A percentile compares a stretch with the other conserved stretches of the same genome.
Conservation (phyloP, 1,140 invertebrate genomes). For the Xylocopa sonorina region DNA sequence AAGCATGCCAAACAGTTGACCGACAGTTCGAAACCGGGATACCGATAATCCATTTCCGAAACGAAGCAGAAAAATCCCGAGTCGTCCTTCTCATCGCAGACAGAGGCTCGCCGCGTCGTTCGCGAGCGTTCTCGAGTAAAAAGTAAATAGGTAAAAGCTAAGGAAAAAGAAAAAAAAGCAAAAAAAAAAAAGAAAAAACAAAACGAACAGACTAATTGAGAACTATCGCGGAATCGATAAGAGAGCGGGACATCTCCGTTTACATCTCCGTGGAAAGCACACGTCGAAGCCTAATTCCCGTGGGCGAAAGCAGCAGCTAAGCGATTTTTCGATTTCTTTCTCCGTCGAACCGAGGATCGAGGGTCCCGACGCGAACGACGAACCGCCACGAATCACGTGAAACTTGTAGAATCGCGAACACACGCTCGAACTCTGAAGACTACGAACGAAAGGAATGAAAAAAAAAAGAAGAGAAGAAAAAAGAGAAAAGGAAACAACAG, state of each 20-base stretch:
- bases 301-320: not conserved
- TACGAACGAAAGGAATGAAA: no score
- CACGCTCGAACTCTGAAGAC: conserved; percentile 25
- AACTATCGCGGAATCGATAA: no score
- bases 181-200: not conserved
- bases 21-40: conserved; percentile 9
- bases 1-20: conserved; percentile 41
- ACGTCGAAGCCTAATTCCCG: conserved; percentile 12
- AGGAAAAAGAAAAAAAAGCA: not conserved
- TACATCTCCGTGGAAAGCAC: conserved; percentile 1
- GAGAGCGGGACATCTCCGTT: conserved; percentile 16
- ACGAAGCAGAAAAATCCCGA: conserved; percentile 37
- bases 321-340: conserved; percentile 56
- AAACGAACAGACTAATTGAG: no score
- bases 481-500: no score
- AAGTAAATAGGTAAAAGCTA: not conserved
- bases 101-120: conserved; percentile 39
- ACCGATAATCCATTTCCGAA: conserved; percentile 4
- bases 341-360: conserved; percentile 63
- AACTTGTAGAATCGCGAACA: conserved; percentile 31
- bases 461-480: no score
- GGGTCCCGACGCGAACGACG: conserved; percentile 56
- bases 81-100: conserved; percentile 48
- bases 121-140: conserved; percentile 2
- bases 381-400: conserved; percentile 48